Conservation (phyloP, 2,797 vertebrate species). For the Atherinosoma microstoma region DNA sequence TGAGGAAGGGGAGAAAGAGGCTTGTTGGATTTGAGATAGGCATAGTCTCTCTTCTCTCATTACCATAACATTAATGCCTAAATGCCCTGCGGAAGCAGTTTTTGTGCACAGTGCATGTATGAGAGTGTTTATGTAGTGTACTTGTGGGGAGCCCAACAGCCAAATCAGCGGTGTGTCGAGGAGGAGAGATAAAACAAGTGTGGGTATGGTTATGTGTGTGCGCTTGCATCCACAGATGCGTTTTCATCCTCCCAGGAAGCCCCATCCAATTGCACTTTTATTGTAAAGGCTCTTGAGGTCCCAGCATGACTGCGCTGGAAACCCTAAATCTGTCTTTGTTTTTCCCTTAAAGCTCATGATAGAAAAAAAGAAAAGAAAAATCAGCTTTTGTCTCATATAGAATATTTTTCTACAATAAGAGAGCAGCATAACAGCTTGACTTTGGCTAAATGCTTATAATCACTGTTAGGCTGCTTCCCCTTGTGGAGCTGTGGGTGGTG, state of each 20-base stretch:
- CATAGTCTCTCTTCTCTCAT: constrained; percentile 61
- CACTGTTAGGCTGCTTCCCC: constrained; percentile 47
- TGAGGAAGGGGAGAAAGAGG: constrained; percentile 16
- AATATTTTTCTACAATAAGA: constrained; percentile 63
- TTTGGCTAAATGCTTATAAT: constrained; percentile 66
- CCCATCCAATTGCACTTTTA: constrained; percentile 74
- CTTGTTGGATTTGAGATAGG: constrained; percentile 63
- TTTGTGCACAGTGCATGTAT: constrained; percentile 11
- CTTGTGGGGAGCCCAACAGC: constrained; percentile 14
- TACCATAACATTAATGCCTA: constrained; percentile 61
- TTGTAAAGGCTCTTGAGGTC: constrained; percentile 56
- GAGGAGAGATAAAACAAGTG: constrained; percentile 21
- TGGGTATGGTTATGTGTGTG: constrained; percentile 17
- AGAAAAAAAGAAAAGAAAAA: constrained; percentile 24
- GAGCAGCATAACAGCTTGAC: constrained; percentile 46
- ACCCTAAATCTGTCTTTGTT: constrained; percentile 62
- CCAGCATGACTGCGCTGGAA: constrained; percentile 60
- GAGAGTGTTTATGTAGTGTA: constrained; percentile 14
- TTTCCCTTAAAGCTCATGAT: constrained; percentile 53
- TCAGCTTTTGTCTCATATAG: constrained; percentile 59
- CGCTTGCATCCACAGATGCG: constrained; percentile 22
- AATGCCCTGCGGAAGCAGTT: constrained; percentile 51
- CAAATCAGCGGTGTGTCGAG: constrained; percentile 31
- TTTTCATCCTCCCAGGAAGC: constrained; percentile 44
- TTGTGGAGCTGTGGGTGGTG: constrained; percentile 56